Percentiles rank a stretch among this genome's conserved stretches.
Conservation (phyloP, 37 sponge, comb jelly and placozoan genomes). For the Chondrilla cf. caribensis region DNA sequence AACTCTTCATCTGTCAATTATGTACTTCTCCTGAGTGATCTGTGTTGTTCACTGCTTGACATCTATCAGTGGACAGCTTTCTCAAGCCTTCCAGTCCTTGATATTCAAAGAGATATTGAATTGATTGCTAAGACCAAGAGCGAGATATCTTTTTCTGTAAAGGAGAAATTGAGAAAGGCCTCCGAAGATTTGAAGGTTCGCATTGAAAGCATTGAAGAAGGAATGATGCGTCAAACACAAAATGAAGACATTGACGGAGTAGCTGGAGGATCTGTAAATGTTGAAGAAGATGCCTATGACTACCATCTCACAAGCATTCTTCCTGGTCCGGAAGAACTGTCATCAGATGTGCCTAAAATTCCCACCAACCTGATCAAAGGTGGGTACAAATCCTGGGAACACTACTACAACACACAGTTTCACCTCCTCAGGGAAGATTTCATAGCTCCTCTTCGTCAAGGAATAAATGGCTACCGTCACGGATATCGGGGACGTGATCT, state of each 20-base stretch:
- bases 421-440: constrained; percentile 86
- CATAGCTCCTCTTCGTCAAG: constrained; percentile 76
- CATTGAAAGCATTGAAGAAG: background rate
- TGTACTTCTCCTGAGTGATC: background rate
- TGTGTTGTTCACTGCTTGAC: constrained; percentile 1
- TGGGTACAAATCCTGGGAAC: constrained; percentile 59
- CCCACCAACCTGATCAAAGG: constrained; percentile 56
- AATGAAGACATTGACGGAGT: background rate
- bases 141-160: background rate
- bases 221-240: too few relatives aligned
- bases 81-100: background rate
- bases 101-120: background rate
- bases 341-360: constrained; percentile 27
- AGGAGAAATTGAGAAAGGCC: background rate
- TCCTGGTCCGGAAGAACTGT: constrained; percentile 54
- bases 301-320: constrained; percentile 40
- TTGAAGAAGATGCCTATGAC: constrained; percentile 45
- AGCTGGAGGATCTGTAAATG: background rate
- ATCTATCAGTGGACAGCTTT: background rate
- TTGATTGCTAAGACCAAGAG: background rate
- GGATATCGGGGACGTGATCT: constrained; percentile 27
- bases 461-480: constrained; percentile 47
- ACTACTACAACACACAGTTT: constrained; percentile 87
- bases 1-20: background rate
- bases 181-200: background rate